Conservation (phyloP, 1,140 invertebrate genomes). For the Stenopsyche tienmushanensis region DNA sequence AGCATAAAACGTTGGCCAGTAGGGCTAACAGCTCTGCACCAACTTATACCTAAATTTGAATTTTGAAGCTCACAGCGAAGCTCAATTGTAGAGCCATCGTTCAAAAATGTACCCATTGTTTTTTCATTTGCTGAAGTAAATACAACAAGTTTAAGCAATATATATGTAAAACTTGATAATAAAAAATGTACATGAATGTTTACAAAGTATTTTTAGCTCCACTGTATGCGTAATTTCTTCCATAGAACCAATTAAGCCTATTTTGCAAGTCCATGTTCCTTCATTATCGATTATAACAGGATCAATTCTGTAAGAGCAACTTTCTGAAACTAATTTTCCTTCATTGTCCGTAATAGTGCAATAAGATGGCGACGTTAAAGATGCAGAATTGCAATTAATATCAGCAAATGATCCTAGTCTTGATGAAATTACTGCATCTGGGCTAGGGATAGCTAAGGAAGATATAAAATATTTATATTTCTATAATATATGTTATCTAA, state of each 20-base stretch:
- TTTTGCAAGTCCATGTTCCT: constrained; percentile 33
- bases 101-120: constrained; percentile 2
- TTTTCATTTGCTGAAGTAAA: constrained; percentile 14
- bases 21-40: constrained; percentile 33
- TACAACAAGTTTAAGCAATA: not conserved
- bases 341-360: constrained; percentile 29
- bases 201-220: constrained; percentile 9
- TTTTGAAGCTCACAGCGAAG: constrained; percentile 19
- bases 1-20: constrained; percentile 23
- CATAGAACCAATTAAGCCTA: constrained; percentile 21
- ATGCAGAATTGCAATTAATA: constrained; percentile 13
- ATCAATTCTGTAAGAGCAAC: constrained; percentile 16
- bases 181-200: not conserved
- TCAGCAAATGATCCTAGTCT: constrained; percentile 8
- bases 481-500: not conserved
- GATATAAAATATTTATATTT: not conserved
- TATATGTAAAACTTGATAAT: constrained; percentile 1
- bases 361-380: not conserved
- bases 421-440: not conserved
- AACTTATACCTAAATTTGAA: constrained; percentile 9
- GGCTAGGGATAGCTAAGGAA: not conserved
- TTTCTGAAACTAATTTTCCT: not conserved
- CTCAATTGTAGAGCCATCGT: not conserved
- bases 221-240: constrained; percentile 17
- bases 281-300: constrained; percentile 25